Evolutionary conservation across 1,140 invertebrate species (phyloP).

Genomic region (Ganaspis sp.): DNA sequence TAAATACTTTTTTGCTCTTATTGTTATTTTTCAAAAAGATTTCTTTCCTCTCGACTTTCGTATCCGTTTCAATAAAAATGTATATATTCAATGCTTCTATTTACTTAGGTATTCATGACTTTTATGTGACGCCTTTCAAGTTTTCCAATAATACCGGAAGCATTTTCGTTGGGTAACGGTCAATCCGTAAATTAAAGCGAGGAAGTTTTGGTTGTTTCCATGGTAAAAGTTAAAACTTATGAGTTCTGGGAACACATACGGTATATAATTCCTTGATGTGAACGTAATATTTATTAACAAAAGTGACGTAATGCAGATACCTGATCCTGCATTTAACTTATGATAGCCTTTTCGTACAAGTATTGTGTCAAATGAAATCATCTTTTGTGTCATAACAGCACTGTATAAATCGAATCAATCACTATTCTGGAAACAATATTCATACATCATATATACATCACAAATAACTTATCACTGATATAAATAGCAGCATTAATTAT

Average conservation of each 20-base stretch:
- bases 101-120: no score
- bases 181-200: neutral
- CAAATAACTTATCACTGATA: no score
- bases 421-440: no score
- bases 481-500: no score
- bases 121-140: neutral
- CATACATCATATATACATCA: no score
- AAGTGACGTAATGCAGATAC: neutral
- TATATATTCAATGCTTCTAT: no score
- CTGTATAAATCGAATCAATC: no score
- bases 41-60: no score
- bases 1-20: no score
- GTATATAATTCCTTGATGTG: neutral
- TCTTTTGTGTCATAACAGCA: neutral
- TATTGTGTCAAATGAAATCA: neutral
- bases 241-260: neutral
- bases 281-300: slow-evolving; percentile 7
- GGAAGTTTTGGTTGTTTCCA: neutral
- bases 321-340: neutral
- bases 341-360: neutral
- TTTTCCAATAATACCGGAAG: neutral
- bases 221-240: neutral
- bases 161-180: neutral
- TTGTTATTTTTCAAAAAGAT: no score
- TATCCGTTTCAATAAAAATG: no score